Conservation (phyloP, 2,113 vertebrate genomes). For the Proterorhinus semilunaris region DNA sequence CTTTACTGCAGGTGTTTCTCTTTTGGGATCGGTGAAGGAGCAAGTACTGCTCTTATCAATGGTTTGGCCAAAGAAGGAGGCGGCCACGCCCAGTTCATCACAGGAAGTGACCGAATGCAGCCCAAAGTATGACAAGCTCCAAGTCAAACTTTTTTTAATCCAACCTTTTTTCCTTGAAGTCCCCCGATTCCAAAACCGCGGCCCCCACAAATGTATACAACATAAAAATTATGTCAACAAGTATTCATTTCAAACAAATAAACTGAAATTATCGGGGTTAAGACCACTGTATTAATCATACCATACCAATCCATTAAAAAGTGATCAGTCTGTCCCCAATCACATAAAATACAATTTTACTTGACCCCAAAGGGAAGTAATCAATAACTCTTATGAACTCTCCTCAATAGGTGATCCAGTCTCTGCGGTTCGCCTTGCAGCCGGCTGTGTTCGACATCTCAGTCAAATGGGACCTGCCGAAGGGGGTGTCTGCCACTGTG, state of each 20-base stretch:
- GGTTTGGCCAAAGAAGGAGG: slow-evolving; percentile 75
- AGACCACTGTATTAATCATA: too few species aligned
- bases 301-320: too few species aligned
- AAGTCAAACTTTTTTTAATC: background rate
- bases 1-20: slow-evolving; percentile 79
- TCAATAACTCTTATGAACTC: too few species aligned
- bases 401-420: slow-evolving; percentile 44
- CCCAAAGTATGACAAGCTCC: slow-evolving; percentile 71
- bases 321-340: too few species aligned
- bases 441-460: slow-evolving; percentile 63
- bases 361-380: too few species aligned
- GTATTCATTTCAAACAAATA: too few species aligned
- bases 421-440: slow-evolving; percentile 67
- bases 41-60: slow-evolving; percentile 82
- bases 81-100: slow-evolving; percentile 83
- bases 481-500: slow-evolving; percentile 53
- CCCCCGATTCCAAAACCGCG: too few species aligned
- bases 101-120: slow-evolving; percentile 80
- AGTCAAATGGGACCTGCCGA: background rate
- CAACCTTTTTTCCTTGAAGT: background rate
- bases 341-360: too few species aligned
- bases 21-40: slow-evolving; percentile 85
- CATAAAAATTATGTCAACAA: too few species aligned
- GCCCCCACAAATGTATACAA: too few species aligned
- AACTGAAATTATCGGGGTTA: too few species aligned